Percentiles rank a stretch among this genome's conserved stretches.
phyloP scores from a whole-genome alignment of 2,797 vertebrate genomes.

The Australoheros facetus region DNA sequence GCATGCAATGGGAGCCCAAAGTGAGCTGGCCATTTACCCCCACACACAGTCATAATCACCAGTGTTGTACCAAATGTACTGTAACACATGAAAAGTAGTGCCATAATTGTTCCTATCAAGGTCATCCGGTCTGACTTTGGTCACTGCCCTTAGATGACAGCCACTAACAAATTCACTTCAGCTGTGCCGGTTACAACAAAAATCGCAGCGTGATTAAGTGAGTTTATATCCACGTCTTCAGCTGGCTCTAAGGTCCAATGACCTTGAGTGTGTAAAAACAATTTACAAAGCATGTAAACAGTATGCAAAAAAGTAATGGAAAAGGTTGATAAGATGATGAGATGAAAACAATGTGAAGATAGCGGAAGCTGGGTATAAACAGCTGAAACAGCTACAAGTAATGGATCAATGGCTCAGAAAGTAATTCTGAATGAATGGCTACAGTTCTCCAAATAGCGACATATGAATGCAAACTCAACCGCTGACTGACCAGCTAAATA shows the following conservation, averaged over 20 bases:
- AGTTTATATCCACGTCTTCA: not conserved
- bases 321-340: not conserved
- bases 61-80: conserved; percentile 3
- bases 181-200: not conserved
- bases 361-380: not conserved
- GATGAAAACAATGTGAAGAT: not conserved
- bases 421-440: not conserved
- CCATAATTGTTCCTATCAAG: not conserved
- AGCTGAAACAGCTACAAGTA: not conserved
- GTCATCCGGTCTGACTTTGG: conserved; percentile 24
- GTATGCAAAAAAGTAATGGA: not conserved
- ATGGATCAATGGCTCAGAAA: not conserved
- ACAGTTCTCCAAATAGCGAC: not conserved
- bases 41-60: conserved; percentile 12
- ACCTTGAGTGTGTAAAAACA: not conserved
- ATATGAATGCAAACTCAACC: not conserved
- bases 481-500: not conserved
- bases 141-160: conserved; percentile 5
- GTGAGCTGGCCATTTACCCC: conserved; percentile 24
- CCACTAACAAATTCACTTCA: conserved; percentile 4
- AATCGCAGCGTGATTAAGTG: not conserved
- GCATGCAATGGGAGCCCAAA: conserved; percentile 34
- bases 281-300: not conserved
- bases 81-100: conserved; percentile 7
- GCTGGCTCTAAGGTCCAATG: not conserved